These are phyloP conservation scores for Amphipyra tragopoginis DNA, from an alignment of 2,888 invertebrate genomes.

Conservation along the genomic window DNA sequence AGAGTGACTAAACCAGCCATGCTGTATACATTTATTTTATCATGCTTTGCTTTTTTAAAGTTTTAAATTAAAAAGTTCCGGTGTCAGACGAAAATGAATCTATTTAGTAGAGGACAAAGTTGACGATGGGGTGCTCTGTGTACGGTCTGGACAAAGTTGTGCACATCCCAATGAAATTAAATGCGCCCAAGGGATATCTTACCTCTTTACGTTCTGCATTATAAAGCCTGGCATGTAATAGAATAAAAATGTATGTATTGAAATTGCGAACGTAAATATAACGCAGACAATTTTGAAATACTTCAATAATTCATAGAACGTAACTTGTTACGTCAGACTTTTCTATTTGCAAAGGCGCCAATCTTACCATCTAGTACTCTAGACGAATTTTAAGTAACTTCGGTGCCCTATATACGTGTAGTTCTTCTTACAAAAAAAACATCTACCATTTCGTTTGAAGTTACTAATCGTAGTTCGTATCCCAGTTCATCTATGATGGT, in stretches of 20 bases:
- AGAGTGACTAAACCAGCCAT: too few relatives aligned
- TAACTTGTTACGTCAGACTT: slow-evolving; percentile 23
- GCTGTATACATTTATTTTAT: too few relatives aligned
- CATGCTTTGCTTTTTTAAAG: slow-evolving; percentile 36
- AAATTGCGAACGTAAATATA: slow-evolving; percentile 10
- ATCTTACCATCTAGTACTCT: slow-evolving; percentile 16
- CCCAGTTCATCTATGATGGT: slow-evolving; percentile 1
- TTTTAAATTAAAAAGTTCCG: slow-evolving; percentile 69
- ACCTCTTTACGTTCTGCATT: slow-evolving; percentile 35
- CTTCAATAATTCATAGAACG: slow-evolving; percentile 41
- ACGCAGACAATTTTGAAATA: slow-evolving; percentile 15
- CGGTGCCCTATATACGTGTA: background rate
- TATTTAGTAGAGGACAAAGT: slow-evolving; percentile 67
- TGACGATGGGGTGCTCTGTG: slow-evolving; percentile 46
- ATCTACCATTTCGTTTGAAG: slow-evolving; percentile 4
- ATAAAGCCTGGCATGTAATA: background rate
- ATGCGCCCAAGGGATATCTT: slow-evolving; percentile 43
- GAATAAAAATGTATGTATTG: background rate
- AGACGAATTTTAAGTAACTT: slow-evolving; percentile 30
- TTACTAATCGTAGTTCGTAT: slow-evolving; percentile 18
- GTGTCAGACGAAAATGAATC: slow-evolving; percentile 62
- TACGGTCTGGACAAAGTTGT: slow-evolving; percentile 49
- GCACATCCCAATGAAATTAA: slow-evolving; percentile 47
- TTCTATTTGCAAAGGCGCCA: slow-evolving; percentile 26
- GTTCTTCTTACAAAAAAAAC: slow-evolving; percentile 1